These are phyloP conservation scores for Leiothrix lutea DNA, from an alignment of 2,113 vertebrate genomes.

Conservation along the genomic window DNA sequence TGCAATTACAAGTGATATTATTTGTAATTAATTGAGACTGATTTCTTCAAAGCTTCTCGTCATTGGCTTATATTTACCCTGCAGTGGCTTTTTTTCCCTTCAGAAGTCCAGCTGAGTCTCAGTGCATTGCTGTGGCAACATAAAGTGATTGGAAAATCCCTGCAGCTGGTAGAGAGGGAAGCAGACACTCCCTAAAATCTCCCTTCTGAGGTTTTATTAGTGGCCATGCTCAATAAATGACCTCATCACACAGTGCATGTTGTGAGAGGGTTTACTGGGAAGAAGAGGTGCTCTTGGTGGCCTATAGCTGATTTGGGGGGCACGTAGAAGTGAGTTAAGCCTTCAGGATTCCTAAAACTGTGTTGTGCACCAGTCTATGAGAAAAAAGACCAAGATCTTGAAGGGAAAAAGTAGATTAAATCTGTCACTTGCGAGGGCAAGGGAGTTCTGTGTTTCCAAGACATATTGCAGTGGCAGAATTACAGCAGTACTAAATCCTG, in stretches of 20 bases:
- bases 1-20: background rate
- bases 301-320: background rate
- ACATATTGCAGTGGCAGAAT: background rate
- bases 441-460: background rate
- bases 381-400: background rate
- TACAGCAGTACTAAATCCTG: background rate
- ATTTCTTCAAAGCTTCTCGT: background rate
- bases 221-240: background rate
- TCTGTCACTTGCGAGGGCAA: background rate
- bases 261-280: background rate
- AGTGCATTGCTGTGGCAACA: background rate
- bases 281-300: background rate
- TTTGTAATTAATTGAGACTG: background rate
- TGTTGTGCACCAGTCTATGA: background rate
- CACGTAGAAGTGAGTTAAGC: background rate
- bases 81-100: background rate
- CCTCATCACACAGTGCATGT: background rate
- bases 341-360: background rate
- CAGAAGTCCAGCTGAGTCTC: background rate
- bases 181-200: conserved; percentile 17
- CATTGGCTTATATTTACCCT: background rate
- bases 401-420: background rate
- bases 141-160: conserved; percentile 16
- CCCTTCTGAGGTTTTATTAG: conserved; percentile 12
- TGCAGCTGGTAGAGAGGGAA: background rate